These are phyloP conservation scores for Rhynchonema sp. DNA, from an alignment of 2,888 invertebrate genomes.

Conservation along the genomic window DNA sequence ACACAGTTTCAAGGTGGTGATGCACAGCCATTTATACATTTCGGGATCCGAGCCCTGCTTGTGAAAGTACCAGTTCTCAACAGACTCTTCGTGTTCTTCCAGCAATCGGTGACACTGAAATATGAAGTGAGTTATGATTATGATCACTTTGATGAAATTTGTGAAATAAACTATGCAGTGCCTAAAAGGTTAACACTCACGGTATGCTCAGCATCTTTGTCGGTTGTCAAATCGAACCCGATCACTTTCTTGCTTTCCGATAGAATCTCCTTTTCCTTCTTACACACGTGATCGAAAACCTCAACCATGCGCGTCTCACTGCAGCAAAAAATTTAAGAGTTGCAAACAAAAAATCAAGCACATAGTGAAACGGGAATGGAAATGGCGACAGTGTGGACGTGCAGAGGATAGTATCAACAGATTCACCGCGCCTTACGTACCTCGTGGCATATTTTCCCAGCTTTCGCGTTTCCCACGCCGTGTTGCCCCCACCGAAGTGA, in stretches of 20 bases:
- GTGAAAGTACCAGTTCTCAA: conserved; percentile 75
- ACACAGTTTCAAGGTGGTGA: conserved; percentile 45
- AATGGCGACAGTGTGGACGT: too few relatives aligned
- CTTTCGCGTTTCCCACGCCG: conserved; percentile 74
- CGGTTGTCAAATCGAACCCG: not conserved
- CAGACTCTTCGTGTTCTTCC: conserved; percentile 55
- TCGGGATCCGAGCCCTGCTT: conserved; percentile 43
- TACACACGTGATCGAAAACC: conserved; percentile 65
- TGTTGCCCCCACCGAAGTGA: conserved; percentile 76
- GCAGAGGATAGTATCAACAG: too few relatives aligned
- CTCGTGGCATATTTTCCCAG: conserved; percentile 55
- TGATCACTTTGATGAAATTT: too few relatives aligned
- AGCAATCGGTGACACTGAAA: conserved; percentile 60
- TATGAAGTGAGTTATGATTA: not conserved
- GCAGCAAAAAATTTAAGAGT: conserved; percentile 11
- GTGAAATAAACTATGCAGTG: too few relatives aligned
- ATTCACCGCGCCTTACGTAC: conserved; percentile 12
- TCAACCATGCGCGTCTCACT: conserved; percentile 73
- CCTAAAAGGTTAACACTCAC: too few relatives aligned
- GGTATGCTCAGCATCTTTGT: not conserved
- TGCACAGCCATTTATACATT: conserved; percentile 54
- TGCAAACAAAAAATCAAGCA: too few relatives aligned
- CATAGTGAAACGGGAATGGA: too few relatives aligned
- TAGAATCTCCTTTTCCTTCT: not conserved
- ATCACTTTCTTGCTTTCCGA: not conserved